Evolutionary conservation across 2,113 vertebrate genomes (phyloP).

Genomic region (Solea solea): DNA sequence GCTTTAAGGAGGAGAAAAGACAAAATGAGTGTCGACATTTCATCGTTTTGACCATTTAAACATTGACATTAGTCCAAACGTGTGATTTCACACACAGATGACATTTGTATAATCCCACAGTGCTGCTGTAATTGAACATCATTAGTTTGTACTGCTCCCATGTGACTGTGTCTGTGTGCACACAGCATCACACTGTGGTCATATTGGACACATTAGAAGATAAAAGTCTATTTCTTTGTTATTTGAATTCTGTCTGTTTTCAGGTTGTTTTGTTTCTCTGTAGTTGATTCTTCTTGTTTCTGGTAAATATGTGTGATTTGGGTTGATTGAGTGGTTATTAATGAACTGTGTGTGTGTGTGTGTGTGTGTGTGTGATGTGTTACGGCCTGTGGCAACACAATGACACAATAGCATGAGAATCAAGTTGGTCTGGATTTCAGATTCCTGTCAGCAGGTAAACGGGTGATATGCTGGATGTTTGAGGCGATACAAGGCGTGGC

Average conservation of each 20-base stretch:
- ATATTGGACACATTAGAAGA: not conserved
- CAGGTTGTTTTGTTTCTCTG: not conserved
- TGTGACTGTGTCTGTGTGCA: not conserved
- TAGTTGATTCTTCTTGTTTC: not conserved
- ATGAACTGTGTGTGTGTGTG: not conserved
- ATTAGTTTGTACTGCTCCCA: not conserved
- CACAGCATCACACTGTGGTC: not conserved
- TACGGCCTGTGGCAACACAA: too few species aligned
- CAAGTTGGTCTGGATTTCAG: conserved; percentile 4
- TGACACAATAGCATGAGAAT: not conserved
- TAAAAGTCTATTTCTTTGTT: not conserved
- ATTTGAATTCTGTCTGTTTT: not conserved
- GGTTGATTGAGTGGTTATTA: too few species aligned
- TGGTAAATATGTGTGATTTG: not conserved
- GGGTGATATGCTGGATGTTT: not conserved
- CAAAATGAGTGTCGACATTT: too few species aligned
- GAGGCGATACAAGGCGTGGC: not conserved
- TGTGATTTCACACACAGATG: not conserved
- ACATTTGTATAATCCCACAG: not conserved
- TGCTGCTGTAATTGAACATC: not conserved
- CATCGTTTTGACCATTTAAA: too few species aligned
- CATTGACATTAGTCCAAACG: not conserved
- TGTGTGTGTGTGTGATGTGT: not conserved
- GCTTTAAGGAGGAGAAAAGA: too few species aligned
- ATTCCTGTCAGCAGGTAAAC: fast-evolving